Base-by-base conservation (phyloP, 37 sponge, comb jelly and placozoan species). In the Chondrosia reniformis region DNA sequence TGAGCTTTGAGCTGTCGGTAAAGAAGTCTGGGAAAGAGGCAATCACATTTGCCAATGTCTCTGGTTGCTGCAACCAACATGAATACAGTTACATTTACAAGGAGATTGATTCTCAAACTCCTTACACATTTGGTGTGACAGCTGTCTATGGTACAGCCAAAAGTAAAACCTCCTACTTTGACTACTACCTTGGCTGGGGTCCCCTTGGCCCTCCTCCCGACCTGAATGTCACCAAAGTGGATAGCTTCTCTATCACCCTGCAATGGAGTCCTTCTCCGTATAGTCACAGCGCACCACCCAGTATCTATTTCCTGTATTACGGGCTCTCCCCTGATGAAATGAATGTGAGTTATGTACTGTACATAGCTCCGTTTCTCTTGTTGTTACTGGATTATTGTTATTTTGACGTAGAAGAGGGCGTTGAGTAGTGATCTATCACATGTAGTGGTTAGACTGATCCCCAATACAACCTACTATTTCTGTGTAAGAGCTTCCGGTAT, bases 1-100 rank as follows among this genome's bases (percentile, higher is more conserved):
- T 69, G 43, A 39, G 12, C 5, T 69, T 69, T 69, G 72, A 24
- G n/a, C n/a, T n/a, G n/a, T n/a, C n/a, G n/a, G n/a, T 30, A 44
- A 43, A 2, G 12, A 69, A 6, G 72, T 69, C 5, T 5, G 3
- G 36, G 7, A 5, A 7, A 5, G 21, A 17, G 7, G 30, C 7
- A 3, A 5, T 9, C 5, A 49, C 52, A 10, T 19, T 49, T 49
- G 10, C 15, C 15, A 49, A 19, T 15, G 15, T 10, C 15, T 15
- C 52, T 49, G 15, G 52, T 49, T 15, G 41, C 42, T 38, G n/a
- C n/a, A n/a, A n/a, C n/a, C 9, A 25, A 69, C 2, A 44, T 69
- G 42, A n/a, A 17, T 0, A 40, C 58, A 6, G 58, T 40, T 19
- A 38, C 40, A 19, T 5, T 66, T 8, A 36, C 67, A 34, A 41